Percentiles rank a stretch among this genome's conserved stretches.
These are phyloP conservation scores for Acanthosepion lycidas DNA, from an alignment of 2,888 invertebrate genomes.

Conservation along the genomic window DNA sequence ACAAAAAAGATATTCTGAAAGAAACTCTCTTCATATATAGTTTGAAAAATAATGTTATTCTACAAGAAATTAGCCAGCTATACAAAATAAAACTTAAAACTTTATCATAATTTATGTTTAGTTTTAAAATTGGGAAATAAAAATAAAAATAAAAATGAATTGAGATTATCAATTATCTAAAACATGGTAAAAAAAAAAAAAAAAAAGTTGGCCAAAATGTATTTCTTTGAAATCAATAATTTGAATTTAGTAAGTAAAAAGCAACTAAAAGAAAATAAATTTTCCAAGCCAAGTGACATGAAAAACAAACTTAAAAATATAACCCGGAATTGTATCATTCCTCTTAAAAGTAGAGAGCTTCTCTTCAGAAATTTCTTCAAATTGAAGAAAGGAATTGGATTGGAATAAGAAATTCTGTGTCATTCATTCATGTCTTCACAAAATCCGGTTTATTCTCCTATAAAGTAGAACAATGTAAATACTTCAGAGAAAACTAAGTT, in stretches of 20 bases:
- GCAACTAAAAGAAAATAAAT: not conserved
- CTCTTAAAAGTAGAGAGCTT: not conserved
- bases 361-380: slow-evolving; percentile 2
- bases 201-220: not conserved
- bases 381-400: not conserved
- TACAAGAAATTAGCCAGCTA: too few species aligned
- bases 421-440: not conserved
- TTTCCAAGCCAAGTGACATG: not conserved
- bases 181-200: not conserved
- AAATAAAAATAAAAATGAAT: too few species aligned
- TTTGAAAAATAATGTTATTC: not conserved
- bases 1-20: not conserved
- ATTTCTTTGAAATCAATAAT: not conserved
- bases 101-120: not conserved
- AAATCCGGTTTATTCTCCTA: slow-evolving; percentile 21
- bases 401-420: not conserved
- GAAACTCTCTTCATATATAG: too few species aligned
- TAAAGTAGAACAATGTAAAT: not conserved
- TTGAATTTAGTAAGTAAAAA: not conserved
- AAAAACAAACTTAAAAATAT: not conserved
- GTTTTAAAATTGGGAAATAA: not conserved
- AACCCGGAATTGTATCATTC: not conserved
- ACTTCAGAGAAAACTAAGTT: too few species aligned
- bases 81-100: not conserved
- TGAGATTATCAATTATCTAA: not conserved